Base-by-base conservation (phyloP, 2,888 invertebrate genomes). In the Allophyes oxyacanthae region DNA sequence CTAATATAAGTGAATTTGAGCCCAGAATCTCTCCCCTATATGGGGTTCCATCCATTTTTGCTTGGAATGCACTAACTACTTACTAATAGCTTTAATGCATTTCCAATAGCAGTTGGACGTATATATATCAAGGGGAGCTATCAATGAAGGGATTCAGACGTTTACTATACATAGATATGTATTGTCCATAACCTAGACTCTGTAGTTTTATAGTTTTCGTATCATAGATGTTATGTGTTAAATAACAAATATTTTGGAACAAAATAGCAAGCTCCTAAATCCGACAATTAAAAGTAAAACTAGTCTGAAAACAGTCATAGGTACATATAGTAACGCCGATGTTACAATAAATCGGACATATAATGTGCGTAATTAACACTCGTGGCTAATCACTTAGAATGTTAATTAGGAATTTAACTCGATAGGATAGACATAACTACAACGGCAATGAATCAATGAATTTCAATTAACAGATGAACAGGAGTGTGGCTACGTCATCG, bases 31-130 rank as follows among this genome's bases (percentile, higher is more conserved):
- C 55, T 43, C 46, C 54, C 54, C 48, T 51, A 38, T 13, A 57
- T 34, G 48, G 37, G 43, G 51, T 68, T 68, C n/a, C n/a, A n/a
- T 74, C 64, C 68, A 71, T 72, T 64, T 76, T 65, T 62, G 42
- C 41, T 64, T 59, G 72, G 71, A 77, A 79, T 80, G 75, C 70
- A 82, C 83, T 86, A 87, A 86, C 81, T 87, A 84, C 86, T 88
- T 86, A 84, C 88, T 89, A 91, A 91, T 90, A 87, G 85, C 85
- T 86, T 62, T 88, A 90, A 90, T 90, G 88, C 85, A 89, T 87
- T 88, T 82, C 82, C 85, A 83, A 86, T 85, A 79, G 76, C 78
- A 79, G 81, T 75, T 76, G 65, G 83, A 75, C 77, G 67, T 79
- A 79, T 80, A 80, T 79, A 79, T 80, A 80, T 77, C 64, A 76